Base-by-base conservation (phyloP, 1,140 invertebrate genomes). In the Heliconius nattereri region DNA sequence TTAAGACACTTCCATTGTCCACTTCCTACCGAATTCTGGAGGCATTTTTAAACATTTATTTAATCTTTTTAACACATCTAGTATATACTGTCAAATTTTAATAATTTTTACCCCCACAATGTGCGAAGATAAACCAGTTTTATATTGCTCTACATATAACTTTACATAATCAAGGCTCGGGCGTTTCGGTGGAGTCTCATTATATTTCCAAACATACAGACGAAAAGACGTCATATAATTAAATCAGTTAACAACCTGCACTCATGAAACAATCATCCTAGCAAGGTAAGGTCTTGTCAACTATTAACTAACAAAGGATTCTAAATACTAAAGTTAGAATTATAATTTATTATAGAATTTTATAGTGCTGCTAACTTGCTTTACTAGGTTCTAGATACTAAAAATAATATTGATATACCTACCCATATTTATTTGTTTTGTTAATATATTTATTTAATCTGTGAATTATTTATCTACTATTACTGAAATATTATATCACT, bases 131-230 rank as follows among this genome's bases (percentile, higher is more conserved):
- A 79, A 79, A 81, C 79, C 66, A 72, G 79, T 81, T 80, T 49
- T 23, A 57, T 32, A 66, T 81, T 74, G 79, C 49, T 78, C 75
- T 77, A 81, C 79, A 78, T 78, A 72, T 71, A 77, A 57, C 57
- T 76, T 77, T 81, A 81, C 79, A 74, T 81, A 81, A 74, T 54
- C 76, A 74, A 81, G 75, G 52, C 60, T 71, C 19, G 40, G 72
- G 32, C 54, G 72, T 40, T 45, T 74, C 16, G 49, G 32, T 37
- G 60, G 32, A 74, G 32, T 26, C 35, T 76, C 74, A 76, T 23
- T 52, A 40, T 45, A 79, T 76, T 71, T 71, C 16, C 54, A 75
- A 57, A 52, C 32, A 75, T 52, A 60, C 74, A 35, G n/a, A 37
- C 45, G 78, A 57, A 73, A 76, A 79, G 73, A 79, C 78, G 78